Percentiles rank a stretch among this genome's conserved stretches.
phyloP scores from a whole-genome alignment of 2,888 invertebrate genomes.

The Scaptomyza polygonia region DNA sequence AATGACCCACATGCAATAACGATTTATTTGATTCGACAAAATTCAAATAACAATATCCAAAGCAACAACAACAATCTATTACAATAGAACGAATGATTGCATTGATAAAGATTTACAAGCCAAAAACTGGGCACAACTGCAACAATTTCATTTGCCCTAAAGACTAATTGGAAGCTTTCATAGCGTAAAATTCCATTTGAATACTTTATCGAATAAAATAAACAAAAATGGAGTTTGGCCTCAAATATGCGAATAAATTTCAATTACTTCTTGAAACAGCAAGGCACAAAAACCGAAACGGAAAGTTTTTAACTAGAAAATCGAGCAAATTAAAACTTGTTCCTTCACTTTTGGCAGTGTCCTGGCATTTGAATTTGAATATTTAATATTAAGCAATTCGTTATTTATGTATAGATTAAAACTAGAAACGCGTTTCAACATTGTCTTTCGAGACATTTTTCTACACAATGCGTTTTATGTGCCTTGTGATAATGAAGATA shows the following conservation, averaged over 20 bases:
- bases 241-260: constrained; percentile 35
- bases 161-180: constrained; percentile 58
- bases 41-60: constrained; percentile 27
- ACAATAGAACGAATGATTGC: constrained; percentile 1
- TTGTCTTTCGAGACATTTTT: background rate
- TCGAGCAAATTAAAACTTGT: constrained; percentile 8
- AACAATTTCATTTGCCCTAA: constrained; percentile 46
- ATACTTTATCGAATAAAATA: constrained; percentile 2
- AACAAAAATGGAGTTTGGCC: constrained; percentile 24
- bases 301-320: background rate
- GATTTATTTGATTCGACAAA: constrained; percentile 51
- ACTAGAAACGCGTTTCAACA: background rate
- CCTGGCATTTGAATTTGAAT: constrained; percentile 32
- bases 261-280: constrained; percentile 13
- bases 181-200: constrained; percentile 15
- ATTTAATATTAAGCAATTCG: constrained; percentile 32
- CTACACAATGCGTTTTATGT: background rate
- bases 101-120: constrained; percentile 14
- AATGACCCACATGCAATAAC: constrained; percentile 64
- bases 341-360: constrained; percentile 14
- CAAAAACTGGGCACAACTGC: constrained; percentile 28
- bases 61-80: constrained; percentile 22
- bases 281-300: background rate
- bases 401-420: background rate
- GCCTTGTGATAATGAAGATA: background rate